Conservation (phyloP, 1,140 invertebrate genomes). For the Kradibia gibbosae region DNA sequence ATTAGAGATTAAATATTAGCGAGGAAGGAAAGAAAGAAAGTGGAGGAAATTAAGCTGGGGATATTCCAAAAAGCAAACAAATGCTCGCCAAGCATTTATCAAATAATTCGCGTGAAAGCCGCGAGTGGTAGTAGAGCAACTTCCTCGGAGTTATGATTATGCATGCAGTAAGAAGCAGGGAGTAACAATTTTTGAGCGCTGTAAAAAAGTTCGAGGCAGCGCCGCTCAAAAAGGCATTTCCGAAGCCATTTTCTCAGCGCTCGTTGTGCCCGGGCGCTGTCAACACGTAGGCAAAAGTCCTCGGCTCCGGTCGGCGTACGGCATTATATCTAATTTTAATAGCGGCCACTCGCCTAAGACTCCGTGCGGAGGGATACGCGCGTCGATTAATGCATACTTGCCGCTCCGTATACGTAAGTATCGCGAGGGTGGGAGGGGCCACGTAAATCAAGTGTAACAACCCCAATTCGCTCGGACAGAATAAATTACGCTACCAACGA, state of each 20-base stretch:
- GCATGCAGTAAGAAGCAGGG: neutral
- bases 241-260: neutral
- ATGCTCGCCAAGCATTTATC: no score
- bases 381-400: slow-evolving; percentile 47
- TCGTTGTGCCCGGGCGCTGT: neutral
- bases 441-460: slow-evolving; percentile 51
- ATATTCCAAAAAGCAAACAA: no score
- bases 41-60: no score
- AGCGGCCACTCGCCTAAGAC: neutral
- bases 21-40: no score
- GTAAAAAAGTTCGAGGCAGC: neutral
- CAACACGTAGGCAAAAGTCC: neutral
- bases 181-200: neutral
- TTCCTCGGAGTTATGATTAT: neutral
- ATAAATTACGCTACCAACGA: slow-evolving; percentile 51
- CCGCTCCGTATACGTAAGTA: neutral
- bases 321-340: slow-evolving; percentile 47
- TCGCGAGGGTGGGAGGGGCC: neutral
- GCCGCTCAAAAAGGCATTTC: neutral
- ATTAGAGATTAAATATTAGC: no score
- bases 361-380: slow-evolving; percentile 7
- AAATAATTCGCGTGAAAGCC: no score
- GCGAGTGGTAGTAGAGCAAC: neutral
- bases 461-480: slow-evolving; percentile 50
- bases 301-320: neutral